Evolutionary conservation across 2,797 vertebrate species (phyloP).

Genomic region (Typhlichthys subterraneus): DNA sequence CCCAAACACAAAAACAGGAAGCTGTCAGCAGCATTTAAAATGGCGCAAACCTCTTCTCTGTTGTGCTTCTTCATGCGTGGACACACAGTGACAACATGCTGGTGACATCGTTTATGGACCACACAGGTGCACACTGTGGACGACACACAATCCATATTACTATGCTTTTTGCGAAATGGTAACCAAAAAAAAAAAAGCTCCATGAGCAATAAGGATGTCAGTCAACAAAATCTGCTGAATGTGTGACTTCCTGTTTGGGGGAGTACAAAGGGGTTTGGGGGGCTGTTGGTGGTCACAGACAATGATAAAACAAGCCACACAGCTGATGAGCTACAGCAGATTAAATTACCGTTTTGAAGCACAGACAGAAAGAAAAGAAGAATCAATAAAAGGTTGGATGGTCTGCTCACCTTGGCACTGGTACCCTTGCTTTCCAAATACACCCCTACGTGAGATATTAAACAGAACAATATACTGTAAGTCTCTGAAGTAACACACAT

Average conservation of each 20-base stretch:
- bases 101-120: conserved; percentile 96
- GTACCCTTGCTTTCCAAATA: conserved; percentile 97
- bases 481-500: conserved; percentile 6
- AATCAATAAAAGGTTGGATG: neutral
- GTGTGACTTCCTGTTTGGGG: conserved; percentile 12
- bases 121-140: conserved; percentile 93
- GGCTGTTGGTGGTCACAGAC: too few species aligned
- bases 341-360: neutral
- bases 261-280: neutral
- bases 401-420: conserved; percentile 92
- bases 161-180: neutral
- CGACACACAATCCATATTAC: neutral
- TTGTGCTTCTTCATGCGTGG: conserved; percentile 89
- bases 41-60: conserved; percentile 79
- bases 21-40: conserved; percentile 32
- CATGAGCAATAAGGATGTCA: neutral
- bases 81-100: conserved; percentile 92
- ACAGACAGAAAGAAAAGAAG: neutral
- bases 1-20: conserved; percentile 56
- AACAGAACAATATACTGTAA: conserved; percentile 18
- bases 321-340: neutral
- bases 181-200: neutral
- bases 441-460: conserved; percentile 84
- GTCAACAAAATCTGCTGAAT: neutral
- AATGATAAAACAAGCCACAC: neutral